Evolutionary conservation across 2,113 vertebrate genomes (phyloP).

Genomic region (Hippoglossus stenolepis): DNA sequence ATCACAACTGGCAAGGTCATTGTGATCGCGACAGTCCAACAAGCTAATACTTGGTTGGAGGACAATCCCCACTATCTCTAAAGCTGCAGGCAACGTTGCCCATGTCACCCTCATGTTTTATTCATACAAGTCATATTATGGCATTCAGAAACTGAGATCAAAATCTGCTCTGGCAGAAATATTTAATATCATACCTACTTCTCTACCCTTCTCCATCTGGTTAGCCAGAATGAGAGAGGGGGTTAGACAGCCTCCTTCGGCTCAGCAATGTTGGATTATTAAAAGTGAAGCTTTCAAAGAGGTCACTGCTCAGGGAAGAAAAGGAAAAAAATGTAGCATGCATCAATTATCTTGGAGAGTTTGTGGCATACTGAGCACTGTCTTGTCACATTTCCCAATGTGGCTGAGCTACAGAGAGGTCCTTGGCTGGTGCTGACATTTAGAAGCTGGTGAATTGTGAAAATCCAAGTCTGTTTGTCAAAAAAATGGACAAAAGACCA

Average conservation of each 20-base stretch:
- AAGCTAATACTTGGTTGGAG: constrained; percentile 48
- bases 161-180: constrained; percentile 80
- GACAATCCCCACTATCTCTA: constrained; percentile 72
- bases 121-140: constrained; percentile 78
- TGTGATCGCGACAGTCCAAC: constrained; percentile 48
- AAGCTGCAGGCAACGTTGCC: constrained; percentile 74
- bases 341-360: constrained; percentile 81
- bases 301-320: constrained; percentile 71
- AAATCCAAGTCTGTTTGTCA: constrained; percentile 72
- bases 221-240: constrained; percentile 66
- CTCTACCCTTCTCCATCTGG: constrained; percentile 73
- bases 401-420: constrained; percentile 67
- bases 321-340: constrained; percentile 61
- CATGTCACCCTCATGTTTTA: constrained; percentile 80
- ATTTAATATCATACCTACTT: constrained; percentile 81
- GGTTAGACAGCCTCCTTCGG: constrained; percentile 62
- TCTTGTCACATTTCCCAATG: constrained; percentile 77
- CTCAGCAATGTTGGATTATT: constrained; percentile 79
- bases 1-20: constrained; percentile 59
- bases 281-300: constrained; percentile 80
- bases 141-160: constrained; percentile 76
- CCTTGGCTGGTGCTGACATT: constrained; percentile 79
- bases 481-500: constrained; percentile 72
- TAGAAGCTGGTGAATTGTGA: constrained; percentile 78
- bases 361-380: constrained; percentile 69